Percentiles rank a stretch among this genome's conserved stretches.
Evolutionary conservation across 1,140 invertebrate species (phyloP).

Genomic region (Thaumatotibia leucotreta): DNA sequence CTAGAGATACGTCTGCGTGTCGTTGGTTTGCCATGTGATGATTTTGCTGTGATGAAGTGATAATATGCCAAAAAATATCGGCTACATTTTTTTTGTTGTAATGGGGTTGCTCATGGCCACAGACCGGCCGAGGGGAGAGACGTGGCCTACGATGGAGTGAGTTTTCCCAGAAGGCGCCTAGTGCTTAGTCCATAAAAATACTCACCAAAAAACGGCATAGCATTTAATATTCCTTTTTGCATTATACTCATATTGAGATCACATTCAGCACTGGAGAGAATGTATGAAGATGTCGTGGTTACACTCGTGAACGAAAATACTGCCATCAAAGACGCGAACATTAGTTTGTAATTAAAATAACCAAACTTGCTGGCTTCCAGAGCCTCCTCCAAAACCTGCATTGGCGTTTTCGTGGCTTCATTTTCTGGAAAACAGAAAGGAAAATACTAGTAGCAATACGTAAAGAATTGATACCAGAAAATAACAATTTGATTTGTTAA

Average conservation of each 20-base stretch:
- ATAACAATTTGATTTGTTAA: too few relatives aligned
- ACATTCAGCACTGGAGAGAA: constrained; percentile 82
- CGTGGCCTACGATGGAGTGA: neutral
- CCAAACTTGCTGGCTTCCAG: constrained; percentile 77
- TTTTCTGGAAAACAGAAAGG: neutral
- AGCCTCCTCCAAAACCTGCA: constrained; percentile 71
- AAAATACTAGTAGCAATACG: too few relatives aligned
- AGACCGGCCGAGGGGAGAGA: too few relatives aligned
- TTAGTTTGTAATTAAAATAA: constrained; percentile 79
- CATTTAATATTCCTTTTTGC: constrained; percentile 81
- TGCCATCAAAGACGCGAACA: constrained; percentile 77
- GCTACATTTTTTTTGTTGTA: too few relatives aligned
- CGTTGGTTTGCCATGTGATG: too few relatives aligned
- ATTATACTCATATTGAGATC: constrained; percentile 79
- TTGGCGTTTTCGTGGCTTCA: constrained; percentile 18
- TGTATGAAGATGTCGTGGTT: constrained; percentile 80
- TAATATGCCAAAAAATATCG: too few relatives aligned
- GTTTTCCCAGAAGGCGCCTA: neutral
- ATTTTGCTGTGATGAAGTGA: too few relatives aligned
- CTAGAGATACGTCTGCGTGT: too few relatives aligned
- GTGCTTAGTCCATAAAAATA: constrained; percentile 14
- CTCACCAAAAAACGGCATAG: constrained; percentile 79
- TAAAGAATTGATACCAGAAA: too few relatives aligned
- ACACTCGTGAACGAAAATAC: constrained; percentile 78
- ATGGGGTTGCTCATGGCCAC: too few relatives aligned